phyloP scores from a whole-genome alignment of 1,140 invertebrate species.

The Portunus trituberculatus region DNA sequence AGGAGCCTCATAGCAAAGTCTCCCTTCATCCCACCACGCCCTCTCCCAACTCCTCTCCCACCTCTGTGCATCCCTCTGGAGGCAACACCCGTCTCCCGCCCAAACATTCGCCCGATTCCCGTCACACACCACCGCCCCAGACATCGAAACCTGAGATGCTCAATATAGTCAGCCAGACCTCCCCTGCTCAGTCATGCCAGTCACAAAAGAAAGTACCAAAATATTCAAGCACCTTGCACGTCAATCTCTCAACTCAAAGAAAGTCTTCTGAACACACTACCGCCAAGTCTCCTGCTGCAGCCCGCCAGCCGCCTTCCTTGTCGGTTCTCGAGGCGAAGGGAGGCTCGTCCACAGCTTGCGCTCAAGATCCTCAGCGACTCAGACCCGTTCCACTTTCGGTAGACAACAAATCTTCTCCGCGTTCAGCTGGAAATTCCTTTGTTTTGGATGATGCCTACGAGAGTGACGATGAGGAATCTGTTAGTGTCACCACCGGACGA shows the following conservation, averaged over 20 bases:
- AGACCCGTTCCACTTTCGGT: not conserved
- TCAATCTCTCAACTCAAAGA: constrained; percentile 59
- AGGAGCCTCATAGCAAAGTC: constrained; percentile 64
- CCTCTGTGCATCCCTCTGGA: constrained; percentile 39
- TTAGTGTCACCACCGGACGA: constrained; percentile 76
- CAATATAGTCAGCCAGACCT: not conserved
- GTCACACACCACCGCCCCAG: not conserved
- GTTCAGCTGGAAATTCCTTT: constrained; percentile 50
- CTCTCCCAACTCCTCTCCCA: constrained; percentile 51
- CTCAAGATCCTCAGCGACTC: not conserved
- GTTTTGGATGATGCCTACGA: constrained; percentile 43
- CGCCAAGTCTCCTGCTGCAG: not conserved
- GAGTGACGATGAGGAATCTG: constrained; percentile 75
- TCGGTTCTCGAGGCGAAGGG: not conserved
- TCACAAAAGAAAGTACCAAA: constrained; percentile 47
- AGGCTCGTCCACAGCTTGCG: not conserved
- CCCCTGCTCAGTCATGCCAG: not conserved
- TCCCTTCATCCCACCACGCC: constrained; percentile 36
- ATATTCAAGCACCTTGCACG: constrained; percentile 67
- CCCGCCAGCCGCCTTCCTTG: not conserved
- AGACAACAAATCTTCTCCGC: constrained; percentile 60
- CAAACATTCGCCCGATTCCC: not conserved
- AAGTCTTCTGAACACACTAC: constrained; percentile 45
- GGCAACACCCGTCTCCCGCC: constrained; percentile 3
- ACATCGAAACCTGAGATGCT: not conserved